Conservation (phyloP, 2,797 vertebrate species). For the Lindbergichthys nudifrons region DNA sequence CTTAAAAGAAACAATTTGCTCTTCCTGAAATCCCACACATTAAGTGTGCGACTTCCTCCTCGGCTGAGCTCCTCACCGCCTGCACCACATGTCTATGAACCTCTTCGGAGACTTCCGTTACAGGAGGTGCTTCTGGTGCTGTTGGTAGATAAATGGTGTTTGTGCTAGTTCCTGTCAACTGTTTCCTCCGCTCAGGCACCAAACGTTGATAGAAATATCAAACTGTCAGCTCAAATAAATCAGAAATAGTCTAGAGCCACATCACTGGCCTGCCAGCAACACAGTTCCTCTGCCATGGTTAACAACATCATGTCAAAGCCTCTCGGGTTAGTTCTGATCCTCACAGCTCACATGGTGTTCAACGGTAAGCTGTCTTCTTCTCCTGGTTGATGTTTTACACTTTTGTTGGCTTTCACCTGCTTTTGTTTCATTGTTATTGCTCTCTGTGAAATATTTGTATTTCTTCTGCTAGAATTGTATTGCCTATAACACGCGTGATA, state of each 20-base stretch:
- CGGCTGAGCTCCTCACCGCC: slow-evolving; percentile 39
- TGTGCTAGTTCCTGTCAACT: slow-evolving; percentile 68
- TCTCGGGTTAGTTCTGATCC: slow-evolving; percentile 57
- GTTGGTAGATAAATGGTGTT: slow-evolving; percentile 46
- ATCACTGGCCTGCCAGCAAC: neutral
- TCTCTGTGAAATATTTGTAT: neutral
- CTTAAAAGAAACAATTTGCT: slow-evolving; percentile 8
- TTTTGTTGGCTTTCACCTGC: slow-evolving; percentile 12
- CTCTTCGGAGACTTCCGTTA: slow-evolving; percentile 55
- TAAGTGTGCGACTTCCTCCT: slow-evolving; percentile 32
- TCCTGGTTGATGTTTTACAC: neutral
- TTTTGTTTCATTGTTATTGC: neutral
- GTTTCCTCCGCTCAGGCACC: slow-evolving; percentile 55
- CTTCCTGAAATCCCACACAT: slow-evolving; percentile 29
- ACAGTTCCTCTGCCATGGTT: slow-evolving; percentile 46
- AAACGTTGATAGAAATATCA: slow-evolving; percentile 17
- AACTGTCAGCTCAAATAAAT: slow-evolving; percentile 11
- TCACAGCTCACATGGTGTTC: slow-evolving; percentile 52
- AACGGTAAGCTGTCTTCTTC: slow-evolving; percentile 63
- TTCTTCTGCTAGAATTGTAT: neutral
- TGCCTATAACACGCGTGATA: neutral
- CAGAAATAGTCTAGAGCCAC: neutral
- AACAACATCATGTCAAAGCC: slow-evolving; percentile 30
- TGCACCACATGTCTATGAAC: slow-evolving; percentile 65
- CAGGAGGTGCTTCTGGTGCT: slow-evolving; percentile 56